Base-by-base conservation (phyloP, 1,140 invertebrate species). In the Meloidogyne chitwoodi region DNA sequence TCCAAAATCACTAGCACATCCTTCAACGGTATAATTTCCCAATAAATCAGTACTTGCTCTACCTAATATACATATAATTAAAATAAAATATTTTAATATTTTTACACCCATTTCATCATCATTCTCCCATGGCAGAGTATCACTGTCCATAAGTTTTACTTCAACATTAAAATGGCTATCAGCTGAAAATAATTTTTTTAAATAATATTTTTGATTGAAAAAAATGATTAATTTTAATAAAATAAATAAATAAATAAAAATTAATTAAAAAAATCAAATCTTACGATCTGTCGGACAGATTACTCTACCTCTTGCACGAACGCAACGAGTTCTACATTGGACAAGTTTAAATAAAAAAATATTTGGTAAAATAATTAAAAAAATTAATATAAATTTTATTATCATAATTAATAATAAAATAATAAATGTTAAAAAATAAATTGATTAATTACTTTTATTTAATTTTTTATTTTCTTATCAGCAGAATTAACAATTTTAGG, bases 241-340 rank as follows among this genome's bases (percentile, higher is more conserved):
- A n/a, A n/a, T n/a, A n/a, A n/a, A n/a, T n/a, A n/a, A n/a, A n/a
- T n/a, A n/a, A n/a, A n/a, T n/a, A n/a, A n/a, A n/a, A n/a, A n/a
- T n/a, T 41, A 11, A 34, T 19, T 44, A 22, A 34, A 22, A 11
- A 8, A 29, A 70, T 38, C 16, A 38, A 26, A 14, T 29, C 19
- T 72, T 73, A 73, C 71, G 71, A 34, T 73, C 71, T 14, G 71
- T 73, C 6, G 71, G 71, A 73, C 71, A 73, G 12, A 73, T 73
- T n/a, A 73, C 71, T 4, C 71, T 61, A 5, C 71, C 71, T 5
- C 29, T 41, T 61, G 71, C 71, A 22, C 61, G 56, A 26, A 73
- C 56, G 8, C 71, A 73, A 31, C 34, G 41, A 11, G 38, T 73
- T 26, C 71, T 41, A 38, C 56, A 61, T 34, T 34, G 56, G n/a